These are phyloP conservation scores for Aplocera efformata DNA, from an alignment of 2,888 invertebrate species.

Conservation along the genomic window DNA sequence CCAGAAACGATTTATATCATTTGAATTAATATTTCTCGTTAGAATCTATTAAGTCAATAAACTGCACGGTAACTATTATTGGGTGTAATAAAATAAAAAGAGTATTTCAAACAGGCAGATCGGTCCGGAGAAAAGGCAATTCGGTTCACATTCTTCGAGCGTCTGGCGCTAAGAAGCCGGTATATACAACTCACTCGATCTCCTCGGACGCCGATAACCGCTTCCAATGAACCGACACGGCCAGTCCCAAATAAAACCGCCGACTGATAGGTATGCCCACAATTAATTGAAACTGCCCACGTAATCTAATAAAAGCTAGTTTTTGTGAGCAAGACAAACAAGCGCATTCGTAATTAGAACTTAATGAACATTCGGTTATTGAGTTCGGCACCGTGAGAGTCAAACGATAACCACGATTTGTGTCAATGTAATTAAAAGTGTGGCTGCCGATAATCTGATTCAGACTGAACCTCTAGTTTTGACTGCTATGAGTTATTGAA, in stretches of 20 bases:
- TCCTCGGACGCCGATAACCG: slow-evolving; percentile 74
- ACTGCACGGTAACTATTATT: slow-evolving; percentile 31
- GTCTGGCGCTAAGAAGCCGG: slow-evolving; percentile 53
- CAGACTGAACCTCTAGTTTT: slow-evolving; percentile 66
- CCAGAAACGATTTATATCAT: slow-evolving; percentile 24
- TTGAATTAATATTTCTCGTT: slow-evolving; percentile 29
- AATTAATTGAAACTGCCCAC: slow-evolving; percentile 79
- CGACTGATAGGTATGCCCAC: slow-evolving; percentile 71
- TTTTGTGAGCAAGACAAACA: slow-evolving; percentile 77
- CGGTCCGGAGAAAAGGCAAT: slow-evolving; percentile 37
- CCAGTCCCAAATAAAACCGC: slow-evolving; percentile 69
- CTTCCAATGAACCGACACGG: slow-evolving; percentile 9
- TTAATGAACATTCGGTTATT: slow-evolving; percentile 77
- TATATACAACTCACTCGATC: slow-evolving; percentile 69
- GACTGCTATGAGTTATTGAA: slow-evolving; percentile 61
- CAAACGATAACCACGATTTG: slow-evolving; percentile 76
- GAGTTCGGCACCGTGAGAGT: slow-evolving; percentile 78
- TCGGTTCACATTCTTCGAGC: slow-evolving; percentile 38
- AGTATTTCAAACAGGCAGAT: slow-evolving; percentile 35
- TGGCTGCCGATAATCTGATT: slow-evolving; percentile 75
- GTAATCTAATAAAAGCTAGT: slow-evolving; percentile 80
- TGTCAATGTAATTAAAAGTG: slow-evolving; percentile 79
- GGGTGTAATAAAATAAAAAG: slow-evolving; percentile 31
- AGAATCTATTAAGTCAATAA: slow-evolving; percentile 31
- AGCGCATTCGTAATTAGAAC: slow-evolving; percentile 79